Base-by-base conservation (phyloP, 1,140 invertebrate species). In the Bombus pascuorum region DNA sequence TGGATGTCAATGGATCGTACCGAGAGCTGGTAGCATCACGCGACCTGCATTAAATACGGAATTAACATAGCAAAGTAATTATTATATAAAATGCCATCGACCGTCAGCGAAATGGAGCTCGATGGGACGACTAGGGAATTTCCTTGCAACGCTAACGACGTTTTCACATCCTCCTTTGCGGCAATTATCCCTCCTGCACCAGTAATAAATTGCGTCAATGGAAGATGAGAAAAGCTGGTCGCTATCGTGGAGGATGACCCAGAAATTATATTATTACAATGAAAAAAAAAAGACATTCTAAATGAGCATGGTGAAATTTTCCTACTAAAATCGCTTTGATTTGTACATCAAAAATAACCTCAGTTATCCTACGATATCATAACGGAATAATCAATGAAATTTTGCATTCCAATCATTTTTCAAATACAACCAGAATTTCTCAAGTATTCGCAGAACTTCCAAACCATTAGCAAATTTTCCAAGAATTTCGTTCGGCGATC, bases 51-150 rank as follows among this genome's bases (percentile, higher is more conserved):
- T 59, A 77, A 71, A 65, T 44, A 53, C 62, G n/a, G 10, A 79
- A 80, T 79, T 79, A 79, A 57, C 66, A 47, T 78, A 71, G 39
- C 25, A 71, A 72, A 72, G 44, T 72, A 84, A 80, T 80, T 84
- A 62, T 80, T 84, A 84, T 32, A 53, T 79, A 72, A 83, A 78
- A 37, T n/a, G 53, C 22, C 3, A 75, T 75, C 25, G 62, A 37
- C 15, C 28, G n/a, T 28, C 65, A 25, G 25, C 22, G 53, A 79
- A 79, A 79, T 18, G 18, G 32, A 76, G 42, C 59, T 65, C 6
- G 8, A 65, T 1, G 32, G 12, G 32, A 28, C 39, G 34, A 6
- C 25, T 8, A 22, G 10, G 6, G 32, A 44, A 59, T 81, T 72
- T 42, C 28, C 28, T 72, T 37, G 70, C 47, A 53, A 53, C 42